phyloP scores from a whole-genome alignment of 2,888 invertebrate species.

The Dendrolimus pini region DNA sequence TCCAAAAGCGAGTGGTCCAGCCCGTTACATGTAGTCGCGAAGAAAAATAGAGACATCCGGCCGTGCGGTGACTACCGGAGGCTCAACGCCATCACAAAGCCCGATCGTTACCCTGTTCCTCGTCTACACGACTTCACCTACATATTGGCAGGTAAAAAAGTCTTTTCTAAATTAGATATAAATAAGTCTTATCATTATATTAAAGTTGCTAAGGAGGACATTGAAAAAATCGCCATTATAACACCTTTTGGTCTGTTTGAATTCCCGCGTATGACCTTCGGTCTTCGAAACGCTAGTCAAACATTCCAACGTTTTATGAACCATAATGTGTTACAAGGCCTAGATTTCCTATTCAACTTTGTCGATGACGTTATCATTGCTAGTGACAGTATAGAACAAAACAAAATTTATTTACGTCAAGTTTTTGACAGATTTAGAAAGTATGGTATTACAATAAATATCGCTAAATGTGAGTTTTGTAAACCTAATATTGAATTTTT shows the following conservation, averaged over 20 bases:
- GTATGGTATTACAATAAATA: neutral
- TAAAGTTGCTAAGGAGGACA: slow-evolving; percentile 1
- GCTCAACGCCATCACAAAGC: slow-evolving; percentile 5
- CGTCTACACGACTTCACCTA: slow-evolving; percentile 8
- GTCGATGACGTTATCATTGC: slow-evolving; percentile 24
- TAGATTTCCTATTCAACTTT: slow-evolving; percentile 18
- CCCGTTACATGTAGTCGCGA: slow-evolving; percentile 18
- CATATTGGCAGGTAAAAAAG: slow-evolving; percentile 4
- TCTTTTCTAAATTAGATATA: slow-evolving; percentile 4
- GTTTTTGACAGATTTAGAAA: neutral
- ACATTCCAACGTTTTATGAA: slow-evolving; percentile 9
- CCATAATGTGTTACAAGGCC: slow-evolving; percentile 8
- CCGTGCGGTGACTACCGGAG: slow-evolving; percentile 4
- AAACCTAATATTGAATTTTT: slow-evolving; percentile 11
- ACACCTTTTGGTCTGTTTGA: slow-evolving; percentile 6
- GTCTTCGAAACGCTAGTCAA: too few relatives aligned
- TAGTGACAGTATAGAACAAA: neutral
- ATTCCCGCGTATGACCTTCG: too few relatives aligned
- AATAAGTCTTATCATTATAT: slow-evolving; percentile 7
- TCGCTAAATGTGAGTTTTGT: slow-evolving; percentile 8
- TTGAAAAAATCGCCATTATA: too few relatives aligned
- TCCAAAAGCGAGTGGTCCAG: slow-evolving; percentile 43
- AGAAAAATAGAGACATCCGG: slow-evolving; percentile 16
- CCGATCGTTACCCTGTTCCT: slow-evolving; percentile 7
- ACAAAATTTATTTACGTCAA: neutral